Percentiles rank a stretch among this genome's conserved stretches.
Conservation (phyloP, 1,140 invertebrate genomes). For the Scaptomyza pallida region DNA sequence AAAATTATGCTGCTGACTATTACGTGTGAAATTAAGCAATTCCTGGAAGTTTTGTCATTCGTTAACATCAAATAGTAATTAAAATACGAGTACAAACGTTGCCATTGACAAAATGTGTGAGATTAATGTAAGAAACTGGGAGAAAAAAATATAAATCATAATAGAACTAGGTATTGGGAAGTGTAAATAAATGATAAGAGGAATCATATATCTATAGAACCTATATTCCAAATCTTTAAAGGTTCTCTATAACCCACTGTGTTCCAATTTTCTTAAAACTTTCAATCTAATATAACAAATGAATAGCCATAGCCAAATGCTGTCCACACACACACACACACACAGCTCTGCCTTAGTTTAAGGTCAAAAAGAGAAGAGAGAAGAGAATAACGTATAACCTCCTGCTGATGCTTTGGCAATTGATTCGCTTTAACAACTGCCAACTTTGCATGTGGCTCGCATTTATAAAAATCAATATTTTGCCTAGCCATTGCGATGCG, state of each 20-base stretch:
- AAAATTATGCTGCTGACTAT: conserved; percentile 14
- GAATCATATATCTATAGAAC: too few relatives aligned
- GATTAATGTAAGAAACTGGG: too few relatives aligned
- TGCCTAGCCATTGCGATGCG: conserved; percentile 40
- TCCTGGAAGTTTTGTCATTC: too few relatives aligned
- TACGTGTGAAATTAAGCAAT: neutral
- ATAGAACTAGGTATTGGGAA: too few relatives aligned
- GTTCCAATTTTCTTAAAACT: neutral
- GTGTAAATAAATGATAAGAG: too few relatives aligned
- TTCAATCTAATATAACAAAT: neutral
- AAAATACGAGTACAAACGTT: too few relatives aligned
- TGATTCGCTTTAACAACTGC: conserved; percentile 71
- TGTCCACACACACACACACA: conserved; percentile 1
- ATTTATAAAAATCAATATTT: conserved; percentile 80
- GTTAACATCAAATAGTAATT: too few relatives aligned
- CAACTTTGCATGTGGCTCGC: conserved; percentile 73
- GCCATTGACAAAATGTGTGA: too few relatives aligned
- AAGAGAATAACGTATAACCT: neutral
- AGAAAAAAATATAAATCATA: too few relatives aligned
- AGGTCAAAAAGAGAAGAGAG: neutral
- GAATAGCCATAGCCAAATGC: neutral
- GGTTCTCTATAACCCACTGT: too few relatives aligned
- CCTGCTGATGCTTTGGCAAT: conserved; percentile 30
- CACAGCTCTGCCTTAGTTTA: neutral
- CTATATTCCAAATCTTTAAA: too few relatives aligned